Base-by-base conservation (phyloP, 2,888 invertebrate species). In the Drosophila pseudotakahashii region DNA sequence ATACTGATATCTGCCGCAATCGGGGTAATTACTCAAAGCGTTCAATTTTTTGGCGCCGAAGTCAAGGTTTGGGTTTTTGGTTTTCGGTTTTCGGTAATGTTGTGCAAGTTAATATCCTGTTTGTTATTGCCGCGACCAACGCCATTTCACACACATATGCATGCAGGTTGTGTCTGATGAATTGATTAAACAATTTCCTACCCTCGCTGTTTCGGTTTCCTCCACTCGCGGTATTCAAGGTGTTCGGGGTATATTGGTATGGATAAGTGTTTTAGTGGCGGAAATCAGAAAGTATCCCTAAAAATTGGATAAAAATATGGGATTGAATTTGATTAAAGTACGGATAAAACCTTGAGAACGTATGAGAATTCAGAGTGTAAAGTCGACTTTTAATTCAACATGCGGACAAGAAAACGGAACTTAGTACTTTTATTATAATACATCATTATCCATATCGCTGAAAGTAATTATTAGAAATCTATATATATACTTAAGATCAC, bases 21-120 rank as follows among this genome's bases (percentile, higher is more conserved):
- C 36, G 26, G 30, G 87, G 84, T 84, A 84, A 84, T 84, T 84
- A 84, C 87, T 84, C 84, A 84, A 84, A 88, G 72, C 74, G 44
- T 30, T 6, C 30, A 63, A n/a, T 68, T 51, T 51, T 51, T 51
- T 37, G 51, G 36, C 61, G 69, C 51, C 76, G 61, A 47, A 47
- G 47, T 47, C 47, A 47, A 32, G 47, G 44, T 13, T 13, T 44
- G 11, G 54, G 64, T 7, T 16, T 45, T 30, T 26, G 60, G 37
- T 55, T 53, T 42, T 19, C 30, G 60, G 37, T 55, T 53, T 42
- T 19, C 30, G 57, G 47, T 66, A 74, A 58, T 74, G 66, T 61
- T 78, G 86, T 77, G 89, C 78, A 86, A 88, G 84, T 84, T 84
- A 84, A 88, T 84, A 84, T 84, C 89, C 84, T 88, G 84, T 84